Evolutionary conservation across 2,113 vertebrate species (phyloP).

Genomic region (Butorides virescens): DNA sequence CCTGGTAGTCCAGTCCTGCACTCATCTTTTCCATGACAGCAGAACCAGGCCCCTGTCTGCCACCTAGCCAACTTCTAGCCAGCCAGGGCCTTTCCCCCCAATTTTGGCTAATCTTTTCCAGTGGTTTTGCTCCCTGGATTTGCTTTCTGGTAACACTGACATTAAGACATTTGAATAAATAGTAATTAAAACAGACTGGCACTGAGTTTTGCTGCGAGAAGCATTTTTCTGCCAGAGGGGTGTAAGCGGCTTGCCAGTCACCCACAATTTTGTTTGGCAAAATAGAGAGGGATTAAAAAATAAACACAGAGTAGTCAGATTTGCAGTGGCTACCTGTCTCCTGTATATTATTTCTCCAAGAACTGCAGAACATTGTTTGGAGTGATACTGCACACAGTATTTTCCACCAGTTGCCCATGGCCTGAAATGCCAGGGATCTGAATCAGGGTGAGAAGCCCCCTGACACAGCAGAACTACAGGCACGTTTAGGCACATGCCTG

Average conservation of each 20-base stretch:
- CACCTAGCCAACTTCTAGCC: not conserved
- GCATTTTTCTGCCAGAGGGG: not conserved
- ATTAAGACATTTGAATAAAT: constrained; percentile 43
- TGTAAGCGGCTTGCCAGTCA: not conserved
- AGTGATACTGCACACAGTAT: not conserved
- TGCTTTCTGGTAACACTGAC: not conserved
- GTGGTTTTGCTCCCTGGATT: not conserved
- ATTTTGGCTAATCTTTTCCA: constrained; percentile 20
- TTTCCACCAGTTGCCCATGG: not conserved
- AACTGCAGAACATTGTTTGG: not conserved
- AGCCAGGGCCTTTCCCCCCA: not conserved
- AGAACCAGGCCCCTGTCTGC: not conserved
- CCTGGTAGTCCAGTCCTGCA: not conserved
- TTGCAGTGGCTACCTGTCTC: not conserved
- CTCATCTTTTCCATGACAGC: not conserved
- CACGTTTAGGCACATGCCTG: not conserved
- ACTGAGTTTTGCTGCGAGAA: not conserved
- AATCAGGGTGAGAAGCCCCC: not conserved
- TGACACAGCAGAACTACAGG: not conserved
- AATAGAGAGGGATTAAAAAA: not conserved
- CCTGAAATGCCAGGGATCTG: not conserved
- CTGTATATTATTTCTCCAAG: not conserved
- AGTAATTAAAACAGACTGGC: constrained; percentile 13
- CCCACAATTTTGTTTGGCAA: not conserved
- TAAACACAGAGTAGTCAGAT: not conserved